Conservation (phyloP, 2,113 vertebrate genomes). For the Mixornis gularis region DNA sequence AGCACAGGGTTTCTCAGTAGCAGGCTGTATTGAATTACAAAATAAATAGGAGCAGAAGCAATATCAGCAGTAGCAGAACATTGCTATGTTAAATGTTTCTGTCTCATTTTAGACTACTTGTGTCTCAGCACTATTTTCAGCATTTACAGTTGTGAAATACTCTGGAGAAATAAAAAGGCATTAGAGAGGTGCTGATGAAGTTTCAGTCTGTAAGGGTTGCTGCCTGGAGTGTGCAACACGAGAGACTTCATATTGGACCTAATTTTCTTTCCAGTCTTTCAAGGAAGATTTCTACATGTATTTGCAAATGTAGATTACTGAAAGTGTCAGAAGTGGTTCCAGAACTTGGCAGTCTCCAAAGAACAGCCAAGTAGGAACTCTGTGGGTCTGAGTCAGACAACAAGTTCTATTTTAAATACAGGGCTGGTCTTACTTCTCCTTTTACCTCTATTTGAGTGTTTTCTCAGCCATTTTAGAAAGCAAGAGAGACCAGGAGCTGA, state of each 20-base stretch:
- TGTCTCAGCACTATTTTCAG: background rate
- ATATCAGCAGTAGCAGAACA: background rate
- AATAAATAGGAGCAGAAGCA: slow-evolving; percentile 26
- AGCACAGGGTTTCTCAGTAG: background rate
- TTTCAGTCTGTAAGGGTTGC: background rate
- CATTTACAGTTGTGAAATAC: background rate
- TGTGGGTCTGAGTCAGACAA: background rate
- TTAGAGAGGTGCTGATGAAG: background rate
- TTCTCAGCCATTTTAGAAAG: background rate
- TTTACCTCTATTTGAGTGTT: background rate
- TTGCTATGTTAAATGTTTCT: background rate
- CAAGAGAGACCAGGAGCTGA: background rate
- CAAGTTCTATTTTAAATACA: background rate
- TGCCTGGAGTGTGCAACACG: background rate
- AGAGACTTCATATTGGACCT: background rate
- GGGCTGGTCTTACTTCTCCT: background rate
- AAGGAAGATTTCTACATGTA: slow-evolving; percentile 12
- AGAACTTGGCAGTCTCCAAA: background rate
- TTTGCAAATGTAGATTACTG: background rate
- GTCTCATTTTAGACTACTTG: background rate
- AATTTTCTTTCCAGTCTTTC: background rate
- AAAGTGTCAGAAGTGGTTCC: background rate
- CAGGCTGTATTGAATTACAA: slow-evolving; percentile 11
- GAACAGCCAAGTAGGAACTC: background rate
- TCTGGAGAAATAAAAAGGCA: background rate